phyloP scores from a whole-genome alignment of 1,140 invertebrate species.

The Pseudomyrmex dendroicus region DNA sequence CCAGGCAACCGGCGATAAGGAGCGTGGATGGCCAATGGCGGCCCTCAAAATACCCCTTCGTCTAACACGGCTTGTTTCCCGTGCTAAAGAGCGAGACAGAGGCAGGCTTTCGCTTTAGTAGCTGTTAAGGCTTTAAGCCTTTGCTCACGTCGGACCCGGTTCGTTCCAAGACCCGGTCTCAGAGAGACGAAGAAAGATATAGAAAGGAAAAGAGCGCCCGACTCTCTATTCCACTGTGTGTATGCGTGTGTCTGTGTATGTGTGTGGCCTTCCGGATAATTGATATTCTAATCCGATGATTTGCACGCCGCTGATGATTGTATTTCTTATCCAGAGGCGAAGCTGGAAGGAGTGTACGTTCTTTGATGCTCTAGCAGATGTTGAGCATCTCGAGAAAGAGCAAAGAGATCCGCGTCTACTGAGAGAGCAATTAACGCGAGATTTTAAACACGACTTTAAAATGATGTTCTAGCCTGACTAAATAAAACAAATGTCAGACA shows the following conservation, averaged over 20 bases:
- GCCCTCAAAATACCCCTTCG: constrained; percentile 82
- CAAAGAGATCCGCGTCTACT: background rate
- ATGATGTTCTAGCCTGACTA: background rate
- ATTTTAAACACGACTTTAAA: background rate
- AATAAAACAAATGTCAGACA: background rate
- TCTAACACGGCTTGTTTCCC: constrained; percentile 83
- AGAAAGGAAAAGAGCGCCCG: background rate
- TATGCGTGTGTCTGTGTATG: too few relatives aligned
- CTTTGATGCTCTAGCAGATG: background rate
- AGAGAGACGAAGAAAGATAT: background rate
- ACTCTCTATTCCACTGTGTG: background rate
- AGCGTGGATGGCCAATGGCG: constrained; percentile 84
- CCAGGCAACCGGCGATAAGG: constrained; percentile 84
- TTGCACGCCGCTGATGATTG: constrained; percentile 11
- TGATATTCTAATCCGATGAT: constrained; percentile 80
- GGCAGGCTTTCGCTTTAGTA: constrained; percentile 83
- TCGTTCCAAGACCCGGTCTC: constrained; percentile 62
- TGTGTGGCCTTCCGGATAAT: constrained; percentile 74
- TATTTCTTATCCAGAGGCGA: background rate
- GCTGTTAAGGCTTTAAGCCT: constrained; percentile 84
- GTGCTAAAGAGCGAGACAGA: constrained; percentile 82
- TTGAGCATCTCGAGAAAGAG: background rate
- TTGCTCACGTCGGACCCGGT: constrained; percentile 49
- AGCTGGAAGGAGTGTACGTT: background rate
- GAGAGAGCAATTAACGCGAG: background rate